phyloP scores from a whole-genome alignment of 2,797 vertebrate genomes.

The Siniperca scherzeri region DNA sequence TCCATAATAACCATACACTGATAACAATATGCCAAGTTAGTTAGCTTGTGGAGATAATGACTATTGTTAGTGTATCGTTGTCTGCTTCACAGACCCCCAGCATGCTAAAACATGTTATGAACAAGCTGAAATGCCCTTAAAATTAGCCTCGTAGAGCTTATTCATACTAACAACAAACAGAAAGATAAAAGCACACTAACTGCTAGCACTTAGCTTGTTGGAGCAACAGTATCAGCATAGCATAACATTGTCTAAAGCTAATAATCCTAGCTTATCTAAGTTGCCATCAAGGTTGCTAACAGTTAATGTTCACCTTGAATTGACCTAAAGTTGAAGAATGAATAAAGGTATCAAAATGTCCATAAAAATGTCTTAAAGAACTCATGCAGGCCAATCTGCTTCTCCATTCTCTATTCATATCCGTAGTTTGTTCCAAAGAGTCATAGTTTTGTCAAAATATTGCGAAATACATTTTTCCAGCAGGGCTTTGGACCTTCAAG shows the following conservation, averaged over 20 bases:
- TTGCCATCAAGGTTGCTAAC: neutral
- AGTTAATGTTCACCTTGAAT: constrained; percentile 14
- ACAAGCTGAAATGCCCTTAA: constrained; percentile 27
- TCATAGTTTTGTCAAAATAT: constrained; percentile 7
- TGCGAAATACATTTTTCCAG: constrained; percentile 11
- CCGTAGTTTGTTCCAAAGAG: neutral
- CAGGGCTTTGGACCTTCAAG: neutral
- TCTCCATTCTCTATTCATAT: neutral
- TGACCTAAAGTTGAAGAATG: neutral
- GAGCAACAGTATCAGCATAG: neutral
- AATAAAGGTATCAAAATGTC: neutral
- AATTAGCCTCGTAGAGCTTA: constrained; percentile 18
- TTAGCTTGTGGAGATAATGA: constrained; percentile 51
- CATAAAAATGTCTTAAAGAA: neutral
- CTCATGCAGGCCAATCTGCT: neutral
- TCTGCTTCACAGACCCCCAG: constrained; percentile 23
- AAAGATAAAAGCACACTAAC: constrained; percentile 30
- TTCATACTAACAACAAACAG: constrained; percentile 21
- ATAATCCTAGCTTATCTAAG: neutral
- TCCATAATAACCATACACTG: constrained; percentile 23
- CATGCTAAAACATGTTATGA: constrained; percentile 47
- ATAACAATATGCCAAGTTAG: constrained; percentile 46
- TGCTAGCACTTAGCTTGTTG: constrained; percentile 6
- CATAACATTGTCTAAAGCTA: constrained; percentile 4
- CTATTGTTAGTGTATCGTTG: constrained; percentile 45